Conservation (phyloP, 1,140 invertebrate species). For the Gonatopus flavifemur region DNA sequence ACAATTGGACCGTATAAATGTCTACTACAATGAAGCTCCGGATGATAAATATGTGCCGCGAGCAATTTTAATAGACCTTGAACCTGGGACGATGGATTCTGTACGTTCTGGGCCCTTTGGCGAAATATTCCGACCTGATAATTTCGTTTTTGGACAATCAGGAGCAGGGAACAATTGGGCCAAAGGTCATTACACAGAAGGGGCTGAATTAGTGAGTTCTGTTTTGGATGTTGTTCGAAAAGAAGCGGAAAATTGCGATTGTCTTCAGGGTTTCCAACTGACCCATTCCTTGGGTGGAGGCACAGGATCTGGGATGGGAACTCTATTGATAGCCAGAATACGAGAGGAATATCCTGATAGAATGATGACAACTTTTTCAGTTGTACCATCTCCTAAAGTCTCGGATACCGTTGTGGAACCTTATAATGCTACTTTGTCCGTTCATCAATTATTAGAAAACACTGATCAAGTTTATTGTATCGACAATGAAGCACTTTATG, state of each 20-base stretch:
- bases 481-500: constrained; percentile 80
- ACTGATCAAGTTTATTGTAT: constrained; percentile 83
- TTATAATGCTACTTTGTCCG: constrained; percentile 76
- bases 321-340: constrained; percentile 76
- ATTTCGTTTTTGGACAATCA: constrained; percentile 81
- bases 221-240: constrained; percentile 83
- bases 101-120: constrained; percentile 84
- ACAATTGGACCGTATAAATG: constrained; percentile 86
- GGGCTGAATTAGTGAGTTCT: constrained; percentile 84
- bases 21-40: constrained; percentile 89
- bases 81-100: constrained; percentile 88
- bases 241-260: constrained; percentile 88
- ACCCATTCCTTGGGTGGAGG: constrained; percentile 76
- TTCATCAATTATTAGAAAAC: constrained; percentile 80
- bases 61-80: constrained; percentile 85
- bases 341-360: constrained; percentile 80
- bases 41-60: constrained; percentile 87
- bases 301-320: constrained; percentile 81
- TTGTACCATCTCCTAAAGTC: constrained; percentile 78
- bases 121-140: constrained; percentile 83
- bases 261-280: constrained; percentile 85
- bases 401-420: constrained; percentile 77
- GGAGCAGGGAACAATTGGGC: constrained; percentile 82
- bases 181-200: constrained; percentile 93
- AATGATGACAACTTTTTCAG: constrained; percentile 86